Base-by-base conservation (phyloP, 1,140 invertebrate species). In the Ceratoteleas bidentatus region DNA sequence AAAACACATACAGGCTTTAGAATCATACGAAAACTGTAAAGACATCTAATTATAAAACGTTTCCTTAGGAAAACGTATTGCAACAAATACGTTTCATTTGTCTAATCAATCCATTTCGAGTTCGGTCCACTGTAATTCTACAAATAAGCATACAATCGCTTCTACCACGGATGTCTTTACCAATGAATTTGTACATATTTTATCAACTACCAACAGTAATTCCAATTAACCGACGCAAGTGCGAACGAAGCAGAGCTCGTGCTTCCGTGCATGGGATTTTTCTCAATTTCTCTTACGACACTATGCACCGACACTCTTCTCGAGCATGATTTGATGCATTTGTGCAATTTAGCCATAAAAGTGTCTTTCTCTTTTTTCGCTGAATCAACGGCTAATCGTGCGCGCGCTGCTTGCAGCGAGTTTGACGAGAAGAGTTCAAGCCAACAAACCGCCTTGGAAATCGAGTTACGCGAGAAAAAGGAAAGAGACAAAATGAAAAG, bases 1-100 rank as follows among this genome's bases (percentile, higher is more conserved):
- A 86, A 88, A 88, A 90, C 90, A 91, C 89, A 90, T 91, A 91
- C 90, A 90, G 89, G 90, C 90, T 91, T 91, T 87, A 38, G 61
- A 83, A 70, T 36, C 65, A 10, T 69, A 33, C 40, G 49, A 38
- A 74, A 53, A 49, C 4, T 40, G 66, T 66, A 72, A 78, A 66
- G 75, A 66, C 61, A 75, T 66, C 72, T 72, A 36, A 11, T 13
- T 14, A 56, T 58, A 58, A 40, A 15, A 40, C 1, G n/a, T 14
- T 13, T 56, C 11, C 24, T 24, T 24, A 1, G 24, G 4, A 24
- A 1, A 24, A 24, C 24, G 1, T 24, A 1, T 24, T 24, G 24
- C 24, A 24, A 24, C 24, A 24, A 24, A 24, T 24, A 24, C 24
- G 4, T 24, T 36, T 58, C n/a, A 10, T 6, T 43, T 43, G n/a